Percentiles rank a stretch among this genome's conserved stretches.
Conservation (phyloP, 2,113 vertebrate species). For the Pangasianodon hypophthalmus region DNA sequence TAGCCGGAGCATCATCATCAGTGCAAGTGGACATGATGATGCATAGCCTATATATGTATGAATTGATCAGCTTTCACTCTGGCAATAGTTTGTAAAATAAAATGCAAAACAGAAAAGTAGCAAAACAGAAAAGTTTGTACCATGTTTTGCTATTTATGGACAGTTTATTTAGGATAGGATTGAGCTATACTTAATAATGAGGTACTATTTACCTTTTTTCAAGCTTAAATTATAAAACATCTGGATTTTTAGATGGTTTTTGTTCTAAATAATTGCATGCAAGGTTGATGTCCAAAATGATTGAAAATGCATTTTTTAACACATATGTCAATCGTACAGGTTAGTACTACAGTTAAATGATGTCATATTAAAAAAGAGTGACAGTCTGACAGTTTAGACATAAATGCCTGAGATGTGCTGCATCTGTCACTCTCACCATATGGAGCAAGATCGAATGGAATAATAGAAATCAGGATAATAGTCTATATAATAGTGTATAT, state of each 20-base stretch:
- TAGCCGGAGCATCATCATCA: not conserved
- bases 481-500: not conserved
- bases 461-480: not conserved
- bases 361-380: not conserved
- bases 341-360: not conserved
- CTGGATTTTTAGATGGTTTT: not conserved
- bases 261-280: not conserved
- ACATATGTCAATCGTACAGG: not conserved
- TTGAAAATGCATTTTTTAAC: not conserved
- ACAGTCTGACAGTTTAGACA: not conserved
- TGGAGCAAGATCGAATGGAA: not conserved
- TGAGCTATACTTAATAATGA: not conserved
- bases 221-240: not conserved
- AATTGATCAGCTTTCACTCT: not conserved
- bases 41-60: not conserved
- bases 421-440: not conserved
- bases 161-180: not conserved
- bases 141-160: not conserved
- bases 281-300: not conserved
- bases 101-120: not conserved
- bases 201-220: not conserved
- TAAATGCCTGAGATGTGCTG: not conserved
- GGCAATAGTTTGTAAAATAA: not conserved
- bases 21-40: not conserved
- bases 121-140: not conserved